These are phyloP conservation scores for Anguilla marmorata DNA, from an alignment of 2,797 vertebrate species.

Conservation along the genomic window DNA sequence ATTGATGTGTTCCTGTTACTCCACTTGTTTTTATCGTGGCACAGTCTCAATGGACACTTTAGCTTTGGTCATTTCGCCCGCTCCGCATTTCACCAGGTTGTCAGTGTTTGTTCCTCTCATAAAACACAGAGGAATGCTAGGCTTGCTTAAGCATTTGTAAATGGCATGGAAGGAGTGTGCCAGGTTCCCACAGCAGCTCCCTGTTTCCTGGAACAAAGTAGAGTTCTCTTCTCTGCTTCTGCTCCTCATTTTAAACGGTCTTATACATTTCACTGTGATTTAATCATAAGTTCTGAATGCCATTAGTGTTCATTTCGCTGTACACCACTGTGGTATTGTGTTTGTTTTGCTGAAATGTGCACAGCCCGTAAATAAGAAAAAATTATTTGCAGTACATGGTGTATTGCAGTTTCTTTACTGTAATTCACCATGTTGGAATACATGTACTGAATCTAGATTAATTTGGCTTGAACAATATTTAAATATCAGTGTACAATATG, in stretches of 20 bases:
- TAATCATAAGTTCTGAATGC: neutral
- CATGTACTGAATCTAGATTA: neutral
- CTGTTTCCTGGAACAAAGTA: slow-evolving; percentile 6
- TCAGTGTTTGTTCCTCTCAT: slow-evolving; percentile 29
- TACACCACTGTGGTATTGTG: neutral
- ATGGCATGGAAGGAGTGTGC: slow-evolving; percentile 18
- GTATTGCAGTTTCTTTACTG: neutral
- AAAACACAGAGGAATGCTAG: slow-evolving; percentile 20
- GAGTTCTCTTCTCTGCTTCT: neutral
- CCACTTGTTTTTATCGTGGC: neutral
- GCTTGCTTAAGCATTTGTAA: slow-evolving; percentile 30
- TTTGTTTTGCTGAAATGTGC: neutral
- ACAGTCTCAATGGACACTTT: neutral
- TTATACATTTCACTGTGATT: neutral
- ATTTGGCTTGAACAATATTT: neutral
- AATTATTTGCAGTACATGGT: neutral
- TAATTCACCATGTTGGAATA: neutral
- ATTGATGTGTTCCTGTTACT: neutral
- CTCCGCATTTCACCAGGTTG: neutral
- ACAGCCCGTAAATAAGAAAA: neutral
- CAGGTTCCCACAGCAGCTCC: slow-evolving; percentile 31
- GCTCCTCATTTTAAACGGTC: neutral
- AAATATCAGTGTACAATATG: neutral
- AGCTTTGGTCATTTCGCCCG: slow-evolving; percentile 10
- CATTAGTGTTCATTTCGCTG: neutral